Base-by-base conservation (phyloP, 1,140 invertebrate species). In the Wasmannia auropunctata region DNA sequence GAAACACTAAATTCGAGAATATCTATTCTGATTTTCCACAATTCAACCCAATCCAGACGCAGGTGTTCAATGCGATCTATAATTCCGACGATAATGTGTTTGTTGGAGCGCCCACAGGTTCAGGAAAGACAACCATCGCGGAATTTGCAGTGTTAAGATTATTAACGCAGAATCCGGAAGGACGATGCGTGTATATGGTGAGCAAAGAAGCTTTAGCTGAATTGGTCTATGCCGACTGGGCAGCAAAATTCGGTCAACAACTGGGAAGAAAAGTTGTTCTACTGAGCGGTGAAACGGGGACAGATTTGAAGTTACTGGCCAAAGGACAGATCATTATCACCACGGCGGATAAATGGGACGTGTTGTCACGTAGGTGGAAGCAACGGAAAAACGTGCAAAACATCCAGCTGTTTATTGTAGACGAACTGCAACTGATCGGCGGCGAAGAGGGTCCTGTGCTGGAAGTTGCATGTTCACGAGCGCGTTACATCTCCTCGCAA, bases 11-110 rank as follows among this genome's bases (percentile, higher is more conserved):
- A 62, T 99, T 98, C 93, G 99, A 99, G 93, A 95, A 96, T 6
- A 95, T 99, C 6, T 99, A 99, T 92, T 95, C 95, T 5, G 97
- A 98, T 86, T 99, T 99, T 92, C 97, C 97, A 16, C 98, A 99
- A 93, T 99, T 99, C 94, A 99, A 99, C 96, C 98, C 99, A 0
- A 99, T 99, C 87, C 99, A 99, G 94, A 99, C 99, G 0, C 99
- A 99, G 96, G 99, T 99, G 5, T 99, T 99, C 94, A 99, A 99
- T 94, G 98, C 99, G 0, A 97, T 99, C 0, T 99, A 99, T 94
- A 99, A 99, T 95, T 98, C 97, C 19, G 99, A 99, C 94, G 99
- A 99, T 91, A 99, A 99, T 95, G 98, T 99, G 1, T 99, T 99
- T 94, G 97, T 99, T 84, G 99, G 99, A 8, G 99, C 99, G 0